Percentiles rank a stretch among this genome's conserved stretches.
Conservation (phyloP, 2,113 vertebrate species). For the Morone chrysops region DNA sequence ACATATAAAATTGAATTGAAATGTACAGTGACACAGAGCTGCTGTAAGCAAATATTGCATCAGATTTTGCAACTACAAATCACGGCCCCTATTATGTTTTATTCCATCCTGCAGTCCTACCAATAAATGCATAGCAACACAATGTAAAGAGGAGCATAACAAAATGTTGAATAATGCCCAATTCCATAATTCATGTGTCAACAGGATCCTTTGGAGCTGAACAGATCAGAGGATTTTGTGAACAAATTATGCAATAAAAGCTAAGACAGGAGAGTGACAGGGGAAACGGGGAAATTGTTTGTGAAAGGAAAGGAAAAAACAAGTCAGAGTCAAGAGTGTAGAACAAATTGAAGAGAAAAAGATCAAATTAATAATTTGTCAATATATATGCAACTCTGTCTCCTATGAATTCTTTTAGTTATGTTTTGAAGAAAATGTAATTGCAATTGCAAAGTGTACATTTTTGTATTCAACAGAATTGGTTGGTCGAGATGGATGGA, state of each 20-base stretch:
- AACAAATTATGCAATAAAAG: conserved; percentile 65
- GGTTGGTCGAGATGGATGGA: neutral
- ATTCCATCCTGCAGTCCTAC: conserved; percentile 28
- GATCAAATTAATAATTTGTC: conserved; percentile 35
- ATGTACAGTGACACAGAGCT: neutral
- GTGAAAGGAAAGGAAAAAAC: neutral
- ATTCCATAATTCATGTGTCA: conserved; percentile 69
- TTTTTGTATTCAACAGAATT: neutral
- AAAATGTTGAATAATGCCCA: conserved; percentile 53
- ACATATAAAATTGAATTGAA: too few species aligned
- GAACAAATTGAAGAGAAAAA: conserved; percentile 14
- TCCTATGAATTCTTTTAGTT: neutral
- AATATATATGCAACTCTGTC: conserved; percentile 18
- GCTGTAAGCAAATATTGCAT: conserved; percentile 54
- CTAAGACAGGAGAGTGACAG: conserved; percentile 21
- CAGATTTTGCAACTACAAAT: conserved; percentile 29
- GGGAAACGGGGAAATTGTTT: neutral
- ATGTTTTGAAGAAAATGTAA: neutral
- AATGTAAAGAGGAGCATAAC: conserved; percentile 54
- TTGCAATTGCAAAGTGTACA: too few species aligned
- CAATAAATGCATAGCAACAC: conserved; percentile 44
- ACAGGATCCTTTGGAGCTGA: conserved; percentile 55
- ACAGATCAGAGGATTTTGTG: conserved; percentile 58
- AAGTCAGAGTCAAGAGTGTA: conserved; percentile 23
- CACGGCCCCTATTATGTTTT: conserved; percentile 48